Conservation (phyloP, 1,140 invertebrate genomes). For the Drosophila lowei region DNA sequence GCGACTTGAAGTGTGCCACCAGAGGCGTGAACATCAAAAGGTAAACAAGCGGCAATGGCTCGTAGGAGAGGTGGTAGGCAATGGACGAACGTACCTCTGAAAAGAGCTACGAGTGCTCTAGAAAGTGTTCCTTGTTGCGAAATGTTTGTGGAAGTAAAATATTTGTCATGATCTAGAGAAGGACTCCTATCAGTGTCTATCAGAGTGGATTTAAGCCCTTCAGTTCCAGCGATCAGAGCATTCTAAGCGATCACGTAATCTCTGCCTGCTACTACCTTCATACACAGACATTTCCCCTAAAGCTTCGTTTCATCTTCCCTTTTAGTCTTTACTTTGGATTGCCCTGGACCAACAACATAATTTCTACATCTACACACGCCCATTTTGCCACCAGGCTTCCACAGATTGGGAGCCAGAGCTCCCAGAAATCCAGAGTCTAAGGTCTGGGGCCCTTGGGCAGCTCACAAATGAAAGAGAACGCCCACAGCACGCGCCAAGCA, state of each 20-base stretch:
- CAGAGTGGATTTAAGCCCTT: too few species aligned
- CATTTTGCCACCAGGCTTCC: constrained; percentile 58
- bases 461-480: constrained; percentile 68
- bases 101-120: neutral
- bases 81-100: neutral
- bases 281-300: neutral
- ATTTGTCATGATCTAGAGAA: too few species aligned
- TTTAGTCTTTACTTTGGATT: neutral
- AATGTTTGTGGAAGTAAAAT: neutral
- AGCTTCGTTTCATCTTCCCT: neutral
- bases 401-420: constrained; percentile 4
- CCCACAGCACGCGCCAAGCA: constrained; percentile 68
- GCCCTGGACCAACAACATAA: constrained; percentile 54
- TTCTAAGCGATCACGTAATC: neutral
- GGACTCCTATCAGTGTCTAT: too few species aligned
- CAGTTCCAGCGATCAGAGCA: too few species aligned
- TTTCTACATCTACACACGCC: constrained; percentile 59
- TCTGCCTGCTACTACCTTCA: neutral
- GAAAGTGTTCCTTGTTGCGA: neutral
- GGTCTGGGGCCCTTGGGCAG: constrained; percentile 44
- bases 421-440: neutral
- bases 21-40: constrained; percentile 73
- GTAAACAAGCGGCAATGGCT: constrained; percentile 10
- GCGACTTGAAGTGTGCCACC: constrained; percentile 66
- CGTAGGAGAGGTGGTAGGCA: neutral